Evolutionary conservation across 2,888 invertebrate species (phyloP).

Genomic region (Lathronympha strigana): DNA sequence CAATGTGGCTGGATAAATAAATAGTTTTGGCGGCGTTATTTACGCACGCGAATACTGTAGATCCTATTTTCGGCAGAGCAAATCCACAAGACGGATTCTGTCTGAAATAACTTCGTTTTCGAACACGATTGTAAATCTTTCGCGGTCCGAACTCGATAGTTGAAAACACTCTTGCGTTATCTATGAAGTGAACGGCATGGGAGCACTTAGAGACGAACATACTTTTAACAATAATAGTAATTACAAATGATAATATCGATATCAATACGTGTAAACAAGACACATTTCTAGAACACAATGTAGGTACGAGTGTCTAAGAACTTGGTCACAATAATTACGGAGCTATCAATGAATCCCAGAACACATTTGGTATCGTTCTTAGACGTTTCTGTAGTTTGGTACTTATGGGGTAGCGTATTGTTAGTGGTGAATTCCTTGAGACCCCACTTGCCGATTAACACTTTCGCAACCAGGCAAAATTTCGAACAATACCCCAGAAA

Average conservation of each 20-base stretch:
- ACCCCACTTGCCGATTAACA: too few relatives aligned
- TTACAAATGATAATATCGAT: slow-evolving; percentile 33
- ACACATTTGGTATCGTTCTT: too few relatives aligned
- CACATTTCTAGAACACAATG: slow-evolving; percentile 18
- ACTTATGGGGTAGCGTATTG: too few relatives aligned
- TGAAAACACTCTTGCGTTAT: slow-evolving; percentile 67
- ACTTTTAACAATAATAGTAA: slow-evolving; percentile 50
- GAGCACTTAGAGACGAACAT: slow-evolving; percentile 52
- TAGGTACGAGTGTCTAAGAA: not conserved
- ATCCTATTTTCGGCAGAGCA: slow-evolving; percentile 77
- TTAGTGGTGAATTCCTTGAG: too few relatives aligned
- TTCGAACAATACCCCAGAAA: too few relatives aligned
- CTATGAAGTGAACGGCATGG: slow-evolving; percentile 55
- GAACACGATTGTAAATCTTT: slow-evolving; percentile 72
- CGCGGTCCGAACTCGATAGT: slow-evolving; percentile 69
- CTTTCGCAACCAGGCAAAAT: too few relatives aligned
- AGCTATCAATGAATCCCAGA: too few relatives aligned
- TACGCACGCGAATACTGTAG: slow-evolving; percentile 74
- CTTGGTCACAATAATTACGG: not conserved
- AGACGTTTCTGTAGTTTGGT: too few relatives aligned
- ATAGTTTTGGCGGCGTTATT: slow-evolving; percentile 67
- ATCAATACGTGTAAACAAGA: slow-evolving; percentile 19
- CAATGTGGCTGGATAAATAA: slow-evolving; percentile 67
- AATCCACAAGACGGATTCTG: slow-evolving; percentile 78
- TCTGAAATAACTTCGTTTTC: slow-evolving; percentile 76